Evolutionary conservation across 2,797 vertebrate genomes (phyloP).

Genomic region (Saxicola maurus): DNA sequence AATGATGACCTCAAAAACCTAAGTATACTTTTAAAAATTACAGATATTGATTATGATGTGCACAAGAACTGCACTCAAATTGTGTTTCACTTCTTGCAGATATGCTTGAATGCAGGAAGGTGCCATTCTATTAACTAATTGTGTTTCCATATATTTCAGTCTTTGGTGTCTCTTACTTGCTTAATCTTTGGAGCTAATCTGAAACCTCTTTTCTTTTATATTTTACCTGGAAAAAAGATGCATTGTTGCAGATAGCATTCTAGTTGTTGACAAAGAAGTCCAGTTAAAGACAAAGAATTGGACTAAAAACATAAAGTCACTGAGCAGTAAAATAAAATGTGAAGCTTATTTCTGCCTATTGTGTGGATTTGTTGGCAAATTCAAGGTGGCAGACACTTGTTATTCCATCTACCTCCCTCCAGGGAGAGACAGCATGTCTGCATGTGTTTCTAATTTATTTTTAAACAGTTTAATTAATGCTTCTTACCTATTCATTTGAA

Average conservation of each 20-base stretch:
- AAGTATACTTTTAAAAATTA: not conserved
- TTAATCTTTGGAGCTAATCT: not conserved
- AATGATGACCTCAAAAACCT: not conserved
- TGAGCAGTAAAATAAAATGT: not conserved
- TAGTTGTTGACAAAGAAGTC: not conserved
- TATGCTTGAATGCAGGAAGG: not conserved
- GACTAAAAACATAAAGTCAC: not conserved
- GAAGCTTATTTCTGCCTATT: not conserved
- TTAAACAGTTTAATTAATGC: conserved; percentile 10
- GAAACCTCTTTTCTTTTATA: not conserved
- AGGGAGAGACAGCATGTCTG: not conserved
- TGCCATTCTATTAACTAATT: not conserved
- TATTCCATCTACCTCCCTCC: not conserved
- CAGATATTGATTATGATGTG: not conserved
- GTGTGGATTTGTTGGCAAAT: not conserved
- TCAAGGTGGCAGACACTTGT: not conserved
- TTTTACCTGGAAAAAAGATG: not conserved
- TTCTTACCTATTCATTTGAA: not conserved
- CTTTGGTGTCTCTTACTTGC: not conserved
- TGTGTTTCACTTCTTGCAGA: not conserved
- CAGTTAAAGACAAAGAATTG: not conserved
- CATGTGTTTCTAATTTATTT: conserved; percentile 23
- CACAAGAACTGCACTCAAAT: not conserved
- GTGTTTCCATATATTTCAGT: not conserved
- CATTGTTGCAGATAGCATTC: not conserved